A percentile compares a stretch with the other conserved stretches of the same genome.
Conservation (phyloP, 2,113 vertebrate species). For the Datnioides undecimradiatus region DNA sequence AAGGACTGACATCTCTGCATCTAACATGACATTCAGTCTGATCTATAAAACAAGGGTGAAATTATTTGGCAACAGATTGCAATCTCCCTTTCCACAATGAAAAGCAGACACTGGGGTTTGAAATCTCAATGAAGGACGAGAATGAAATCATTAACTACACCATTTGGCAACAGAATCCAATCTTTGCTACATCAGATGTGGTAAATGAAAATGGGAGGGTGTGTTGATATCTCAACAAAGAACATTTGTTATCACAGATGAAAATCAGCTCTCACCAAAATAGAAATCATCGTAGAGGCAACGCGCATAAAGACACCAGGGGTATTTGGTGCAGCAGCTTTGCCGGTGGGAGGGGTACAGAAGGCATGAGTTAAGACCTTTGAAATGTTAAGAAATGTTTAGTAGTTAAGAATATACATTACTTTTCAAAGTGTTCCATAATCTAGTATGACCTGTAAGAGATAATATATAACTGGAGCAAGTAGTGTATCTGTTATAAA, state of each 20-base stretch:
- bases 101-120: slow-evolving; percentile 56
- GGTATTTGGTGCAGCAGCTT: slow-evolving; percentile 42
- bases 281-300: slow-evolving; percentile 46
- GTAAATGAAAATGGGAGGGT: slow-evolving; percentile 72
- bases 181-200: slow-evolving; percentile 72
- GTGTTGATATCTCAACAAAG: slow-evolving; percentile 61
- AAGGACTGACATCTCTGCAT: slow-evolving; percentile 42
- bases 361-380: neutral
- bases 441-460: slow-evolving; percentile 16
- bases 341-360: neutral
- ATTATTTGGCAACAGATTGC: slow-evolving; percentile 54
- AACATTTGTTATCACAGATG: slow-evolving; percentile 72
- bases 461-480: slow-evolving; percentile 42
- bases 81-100: slow-evolving; percentile 52
- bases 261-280: slow-evolving; percentile 69
- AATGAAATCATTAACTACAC: slow-evolving; percentile 75
- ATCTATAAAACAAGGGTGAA: slow-evolving; percentile 49
- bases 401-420: slow-evolving; percentile 11
- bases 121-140: slow-evolving; percentile 68
- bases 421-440: slow-evolving; percentile 35
- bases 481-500: slow-evolving; percentile 18
- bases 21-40: slow-evolving; percentile 40
- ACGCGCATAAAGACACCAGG: slow-evolving; percentile 30
- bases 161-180: slow-evolving; percentile 74
- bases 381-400: neutral